Percentiles rank a stretch among this genome's conserved stretches.
Conservation (phyloP, 2,888 invertebrate species). For the Pteria penguin region DNA sequence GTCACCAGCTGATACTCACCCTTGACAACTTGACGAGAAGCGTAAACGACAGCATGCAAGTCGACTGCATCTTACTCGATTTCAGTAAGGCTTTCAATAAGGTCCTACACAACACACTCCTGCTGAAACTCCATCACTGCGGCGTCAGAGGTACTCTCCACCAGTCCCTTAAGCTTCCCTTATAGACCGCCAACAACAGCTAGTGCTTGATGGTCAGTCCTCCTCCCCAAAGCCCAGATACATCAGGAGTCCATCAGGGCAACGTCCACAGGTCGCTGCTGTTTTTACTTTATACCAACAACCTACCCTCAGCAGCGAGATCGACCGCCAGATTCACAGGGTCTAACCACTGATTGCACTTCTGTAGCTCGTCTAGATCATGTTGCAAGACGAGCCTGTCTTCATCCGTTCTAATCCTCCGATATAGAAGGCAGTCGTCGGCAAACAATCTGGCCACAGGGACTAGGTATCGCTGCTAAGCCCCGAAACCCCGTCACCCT, state of each 20-base stretch:
- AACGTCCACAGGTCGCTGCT: background rate
- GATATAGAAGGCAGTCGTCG: too few species aligned
- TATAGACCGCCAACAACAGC: conserved; percentile 20
- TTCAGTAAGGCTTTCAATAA: conserved; percentile 35
- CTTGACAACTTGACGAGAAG: background rate
- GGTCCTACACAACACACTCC: background rate
- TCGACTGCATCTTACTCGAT: conserved; percentile 46
- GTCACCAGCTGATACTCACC: background rate
- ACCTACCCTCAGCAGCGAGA: background rate
- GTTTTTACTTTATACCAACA: conserved; percentile 7
- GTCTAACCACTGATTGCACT: too few species aligned
- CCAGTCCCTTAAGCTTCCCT: conserved; percentile 27
- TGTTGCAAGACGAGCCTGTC: too few species aligned
- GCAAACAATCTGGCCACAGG: too few species aligned
- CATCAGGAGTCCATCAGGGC: conserved; percentile 7
- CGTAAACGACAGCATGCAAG: background rate
- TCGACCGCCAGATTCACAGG: too few species aligned
- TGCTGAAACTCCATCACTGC: conserved; percentile 20
- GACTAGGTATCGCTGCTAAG: too few species aligned
- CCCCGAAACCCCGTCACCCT: too few species aligned
- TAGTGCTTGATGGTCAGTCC: conserved; percentile 32
- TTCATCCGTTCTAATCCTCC: too few species aligned
- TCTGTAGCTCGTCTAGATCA: too few species aligned
- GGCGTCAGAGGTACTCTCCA: conserved; percentile 16
- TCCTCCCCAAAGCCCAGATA: conserved; percentile 7